Conservation (phyloP, 2,888 invertebrate genomes). For the Kuschelorhynchus macadamiae region DNA sequence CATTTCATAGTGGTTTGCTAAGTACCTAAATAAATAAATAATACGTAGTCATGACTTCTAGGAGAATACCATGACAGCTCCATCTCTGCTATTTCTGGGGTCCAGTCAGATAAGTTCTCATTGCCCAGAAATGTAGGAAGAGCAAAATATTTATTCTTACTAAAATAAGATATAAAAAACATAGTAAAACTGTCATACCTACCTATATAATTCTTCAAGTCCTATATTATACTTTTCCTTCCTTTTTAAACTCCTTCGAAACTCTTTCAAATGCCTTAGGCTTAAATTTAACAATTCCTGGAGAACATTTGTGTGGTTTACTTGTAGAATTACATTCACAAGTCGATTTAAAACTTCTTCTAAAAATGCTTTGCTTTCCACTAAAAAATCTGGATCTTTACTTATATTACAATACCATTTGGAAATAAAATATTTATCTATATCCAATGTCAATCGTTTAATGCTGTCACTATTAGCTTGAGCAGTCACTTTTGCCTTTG, state of each 20-base stretch:
- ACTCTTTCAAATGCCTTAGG: slow-evolving; percentile 76
- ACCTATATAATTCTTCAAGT: slow-evolving; percentile 71
- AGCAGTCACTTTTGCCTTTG: slow-evolving; percentile 26
- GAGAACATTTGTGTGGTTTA: slow-evolving; percentile 67
- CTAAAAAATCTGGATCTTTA: slow-evolving; percentile 67
- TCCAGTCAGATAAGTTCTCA: too few species aligned
- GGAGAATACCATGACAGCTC: too few species aligned
- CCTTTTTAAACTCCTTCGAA: slow-evolving; percentile 74
- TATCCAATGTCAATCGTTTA: slow-evolving; percentile 65
- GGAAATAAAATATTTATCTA: slow-evolving; percentile 69
- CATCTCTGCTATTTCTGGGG: too few species aligned
- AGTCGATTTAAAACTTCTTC: slow-evolving; percentile 67
- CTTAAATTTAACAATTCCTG: slow-evolving; percentile 71
- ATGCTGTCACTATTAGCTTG: slow-evolving; percentile 56
- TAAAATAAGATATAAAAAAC: too few species aligned
- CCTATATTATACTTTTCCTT: slow-evolving; percentile 69
- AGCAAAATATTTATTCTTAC: too few species aligned
- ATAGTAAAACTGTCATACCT: not conserved
- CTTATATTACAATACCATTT: slow-evolving; percentile 71
- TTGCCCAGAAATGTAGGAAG: too few species aligned
- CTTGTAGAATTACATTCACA: slow-evolving; percentile 63
- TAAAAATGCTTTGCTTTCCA: slow-evolving; percentile 67
- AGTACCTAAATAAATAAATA: too few species aligned
- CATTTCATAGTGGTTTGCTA: too few species aligned
- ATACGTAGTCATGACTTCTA: too few species aligned